These are phyloP conservation scores for Dicranocentrus wangi DNA, from an alignment of 2,888 invertebrate genomes.

Conservation along the genomic window DNA sequence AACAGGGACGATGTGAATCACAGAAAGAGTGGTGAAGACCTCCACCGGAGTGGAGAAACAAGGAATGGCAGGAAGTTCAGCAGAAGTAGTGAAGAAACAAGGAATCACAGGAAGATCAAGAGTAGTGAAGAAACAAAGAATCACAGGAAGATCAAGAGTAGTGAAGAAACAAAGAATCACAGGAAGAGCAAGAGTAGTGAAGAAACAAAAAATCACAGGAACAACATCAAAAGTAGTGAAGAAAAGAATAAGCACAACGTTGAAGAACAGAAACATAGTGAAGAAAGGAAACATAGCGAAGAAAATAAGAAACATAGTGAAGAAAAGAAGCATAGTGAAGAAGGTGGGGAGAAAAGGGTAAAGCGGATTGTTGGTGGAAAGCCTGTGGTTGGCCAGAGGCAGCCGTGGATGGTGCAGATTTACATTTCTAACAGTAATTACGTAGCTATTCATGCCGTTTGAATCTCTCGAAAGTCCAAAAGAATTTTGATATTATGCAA, in stretches of 20 bases:
- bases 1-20: neutral
- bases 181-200: too few species aligned
- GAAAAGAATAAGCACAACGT: too few species aligned
- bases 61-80: neutral
- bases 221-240: too few species aligned
- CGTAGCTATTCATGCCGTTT: neutral
- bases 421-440: slow-evolving; percentile 58
- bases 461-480: neutral
- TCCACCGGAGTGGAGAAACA: neutral
- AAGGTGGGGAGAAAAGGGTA: neutral
- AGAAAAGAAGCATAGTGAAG: slow-evolving; percentile 1
- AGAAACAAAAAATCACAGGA: too few species aligned
- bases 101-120: too few species aligned
- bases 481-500: neutral
- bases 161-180: too few species aligned
- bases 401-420: slow-evolving; percentile 67
- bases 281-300: too few species aligned
- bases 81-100: too few species aligned
- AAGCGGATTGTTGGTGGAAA: slow-evolving; percentile 65
- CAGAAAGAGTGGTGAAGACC: neutral
- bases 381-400: slow-evolving; percentile 22
- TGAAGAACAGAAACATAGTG: too few species aligned
- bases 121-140: too few species aligned
- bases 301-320: neutral
- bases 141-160: too few species aligned